phyloP scores from a whole-genome alignment of 2,797 vertebrate species.

The Gastrophryne carolinensis region DNA sequence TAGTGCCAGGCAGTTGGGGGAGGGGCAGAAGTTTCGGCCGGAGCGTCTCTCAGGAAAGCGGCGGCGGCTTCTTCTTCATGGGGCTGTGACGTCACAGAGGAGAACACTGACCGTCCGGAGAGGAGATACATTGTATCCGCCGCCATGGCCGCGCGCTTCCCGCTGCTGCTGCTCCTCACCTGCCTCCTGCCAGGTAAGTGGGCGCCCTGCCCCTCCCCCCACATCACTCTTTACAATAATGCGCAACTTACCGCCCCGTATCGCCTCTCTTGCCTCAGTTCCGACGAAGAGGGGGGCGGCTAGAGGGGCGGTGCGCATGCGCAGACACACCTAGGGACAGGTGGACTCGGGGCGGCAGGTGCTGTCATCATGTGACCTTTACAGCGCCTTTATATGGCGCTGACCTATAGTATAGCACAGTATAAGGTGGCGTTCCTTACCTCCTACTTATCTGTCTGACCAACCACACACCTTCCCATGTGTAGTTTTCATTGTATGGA shows the following conservation, averaged over 20 bases:
- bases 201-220: too few species aligned
- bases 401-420: too few species aligned
- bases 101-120: background rate
- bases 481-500: too few species aligned
- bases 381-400: too few species aligned
- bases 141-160: background rate
- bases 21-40: constrained; percentile 28
- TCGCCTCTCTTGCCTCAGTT: too few species aligned
- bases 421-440: too few species aligned
- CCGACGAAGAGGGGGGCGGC: background rate
- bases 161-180: background rate
- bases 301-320: constrained; percentile 3
- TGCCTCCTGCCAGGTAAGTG: constrained; percentile 21
- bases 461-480: too few species aligned
- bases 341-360: background rate
- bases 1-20: constrained; percentile 8
- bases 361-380: too few species aligned
- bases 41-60: background rate
- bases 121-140: too few species aligned
- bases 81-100: background rate
- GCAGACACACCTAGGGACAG: constrained; percentile 5
- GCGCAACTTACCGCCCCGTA: too few species aligned
- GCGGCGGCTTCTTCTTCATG: background rate
- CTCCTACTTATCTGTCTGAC: too few species aligned
- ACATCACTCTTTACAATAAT: background rate